A percentile compares a stretch with the other conserved stretches of the same genome.
Evolutionary conservation across 2,888 invertebrate species (phyloP).

Genomic region (Sarcophaga subvicina): DNA sequence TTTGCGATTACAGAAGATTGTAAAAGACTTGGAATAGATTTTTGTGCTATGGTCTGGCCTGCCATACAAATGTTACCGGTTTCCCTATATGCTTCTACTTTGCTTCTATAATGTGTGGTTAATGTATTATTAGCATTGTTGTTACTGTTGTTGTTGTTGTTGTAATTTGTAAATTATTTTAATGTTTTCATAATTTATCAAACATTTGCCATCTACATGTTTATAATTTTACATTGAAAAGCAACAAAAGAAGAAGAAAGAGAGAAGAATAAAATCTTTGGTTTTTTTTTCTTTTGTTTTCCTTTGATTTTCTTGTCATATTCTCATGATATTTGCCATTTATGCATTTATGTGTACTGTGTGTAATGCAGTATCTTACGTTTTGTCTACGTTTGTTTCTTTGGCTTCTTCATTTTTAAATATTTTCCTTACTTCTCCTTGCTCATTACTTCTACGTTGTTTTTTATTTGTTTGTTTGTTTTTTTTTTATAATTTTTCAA

Average conservation of each 20-base stretch:
- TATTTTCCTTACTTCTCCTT: neutral
- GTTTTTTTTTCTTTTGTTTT: neutral
- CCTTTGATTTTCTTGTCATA: neutral
- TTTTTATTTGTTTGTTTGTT: too few species aligned
- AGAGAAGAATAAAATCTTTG: too few species aligned
- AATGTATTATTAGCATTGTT: conserved; percentile 60
- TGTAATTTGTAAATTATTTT: conserved; percentile 79
- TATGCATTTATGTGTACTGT: neutral
- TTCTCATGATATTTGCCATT: conserved; percentile 23
- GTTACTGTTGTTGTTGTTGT: conserved; percentile 71
- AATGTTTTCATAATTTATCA: conserved; percentile 75
- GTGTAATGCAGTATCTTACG: neutral
- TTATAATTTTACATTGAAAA: conserved; percentile 21
- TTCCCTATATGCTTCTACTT: neutral
- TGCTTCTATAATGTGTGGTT: neutral
- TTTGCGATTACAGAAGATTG: neutral
- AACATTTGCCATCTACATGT: conserved; percentile 47
- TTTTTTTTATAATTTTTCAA: neutral
- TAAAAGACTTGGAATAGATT: neutral
- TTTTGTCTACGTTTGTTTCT: neutral
- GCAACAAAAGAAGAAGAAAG: too few species aligned
- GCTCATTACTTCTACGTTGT: neutral
- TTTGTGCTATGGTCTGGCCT: too few species aligned
- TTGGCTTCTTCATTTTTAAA: neutral
- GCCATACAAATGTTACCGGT: neutral